Conservation (phyloP, 2,797 vertebrate genomes). For the Luscinia megarhynchos region DNA sequence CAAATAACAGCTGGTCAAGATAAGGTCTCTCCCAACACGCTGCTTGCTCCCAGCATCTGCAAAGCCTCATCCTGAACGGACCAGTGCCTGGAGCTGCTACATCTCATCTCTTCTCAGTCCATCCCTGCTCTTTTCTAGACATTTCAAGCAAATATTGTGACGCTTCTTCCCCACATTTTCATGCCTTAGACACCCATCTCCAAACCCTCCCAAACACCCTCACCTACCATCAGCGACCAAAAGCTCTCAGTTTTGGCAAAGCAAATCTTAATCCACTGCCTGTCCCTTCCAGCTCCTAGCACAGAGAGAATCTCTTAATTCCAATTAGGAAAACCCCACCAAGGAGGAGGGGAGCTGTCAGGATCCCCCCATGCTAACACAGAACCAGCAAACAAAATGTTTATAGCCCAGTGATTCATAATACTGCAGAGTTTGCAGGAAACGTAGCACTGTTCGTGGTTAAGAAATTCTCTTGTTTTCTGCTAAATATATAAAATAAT, state of each 20-base stretch:
- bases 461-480: slow-evolving; percentile 54
- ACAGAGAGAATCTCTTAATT: neutral
- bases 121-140: neutral
- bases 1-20: neutral
- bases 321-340: neutral
- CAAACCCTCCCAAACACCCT: neutral
- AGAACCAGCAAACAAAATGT: neutral
- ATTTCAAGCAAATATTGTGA: neutral
- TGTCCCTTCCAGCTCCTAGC: neutral
- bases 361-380: neutral
- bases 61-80: neutral
- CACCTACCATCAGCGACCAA: neutral
- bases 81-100: neutral
- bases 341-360: neutral
- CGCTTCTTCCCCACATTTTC: fast-evolving
- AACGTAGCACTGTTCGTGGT: neutral
- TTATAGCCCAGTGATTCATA: slow-evolving; percentile 55
- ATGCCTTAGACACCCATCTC: neutral
- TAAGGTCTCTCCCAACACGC: neutral
- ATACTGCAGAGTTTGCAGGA: slow-evolving; percentile 34
- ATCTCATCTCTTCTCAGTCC: neutral
- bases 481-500: slow-evolving; percentile 63
- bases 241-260: fast-evolving
- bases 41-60: neutral
- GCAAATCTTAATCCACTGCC: neutral